These are phyloP conservation scores for Choristoneura rosaceana DNA, from an alignment of 2,888 invertebrate genomes.

Conservation along the genomic window DNA sequence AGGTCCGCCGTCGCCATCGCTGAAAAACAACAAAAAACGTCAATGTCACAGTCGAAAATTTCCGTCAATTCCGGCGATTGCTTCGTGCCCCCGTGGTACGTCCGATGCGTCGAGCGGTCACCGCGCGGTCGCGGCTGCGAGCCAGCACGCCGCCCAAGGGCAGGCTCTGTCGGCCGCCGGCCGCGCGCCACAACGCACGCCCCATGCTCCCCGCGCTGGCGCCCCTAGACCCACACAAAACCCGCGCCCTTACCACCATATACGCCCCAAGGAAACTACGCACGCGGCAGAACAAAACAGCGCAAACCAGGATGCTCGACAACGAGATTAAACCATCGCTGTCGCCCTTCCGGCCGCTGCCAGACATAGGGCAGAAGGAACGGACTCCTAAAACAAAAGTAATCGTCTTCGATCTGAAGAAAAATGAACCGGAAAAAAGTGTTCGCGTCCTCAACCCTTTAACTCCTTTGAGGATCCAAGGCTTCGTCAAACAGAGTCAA, in stretches of 20 bases:
- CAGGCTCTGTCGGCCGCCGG: slow-evolving; percentile 70
- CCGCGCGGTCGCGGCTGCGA: slow-evolving; percentile 39
- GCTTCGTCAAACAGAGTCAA: slow-evolving; percentile 60
- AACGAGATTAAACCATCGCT: slow-evolving; percentile 71
- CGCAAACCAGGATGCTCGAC: slow-evolving; percentile 76
- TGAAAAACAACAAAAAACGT: slow-evolving; percentile 5
- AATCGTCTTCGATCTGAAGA: slow-evolving; percentile 73
- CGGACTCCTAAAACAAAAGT: slow-evolving; percentile 70
- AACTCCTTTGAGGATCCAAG: slow-evolving; percentile 71
- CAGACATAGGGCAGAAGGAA: slow-evolving; percentile 77
- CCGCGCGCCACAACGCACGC: slow-evolving; percentile 66
- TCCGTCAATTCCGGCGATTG: not conserved
- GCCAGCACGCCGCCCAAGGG: slow-evolving; percentile 66
- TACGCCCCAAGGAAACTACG: slow-evolving; percentile 79
- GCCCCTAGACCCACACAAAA: slow-evolving; percentile 71
- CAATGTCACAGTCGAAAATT: slow-evolving; percentile 4
- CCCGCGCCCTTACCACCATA: slow-evolving; percentile 78
- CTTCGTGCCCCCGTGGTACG: not conserved
- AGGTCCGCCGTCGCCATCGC: not conserved
- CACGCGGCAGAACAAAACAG: slow-evolving; percentile 71
- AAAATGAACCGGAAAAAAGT: slow-evolving; percentile 54
- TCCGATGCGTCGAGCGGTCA: slow-evolving; percentile 9
- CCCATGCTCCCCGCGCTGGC: slow-evolving; percentile 78
- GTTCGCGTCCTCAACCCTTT: slow-evolving; percentile 74
- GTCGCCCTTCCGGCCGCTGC: slow-evolving; percentile 79